A percentile compares a stretch with the other conserved stretches of the same genome.
phyloP scores from a whole-genome alignment of 2,888 invertebrate species.

The Xylophagus ater region DNA sequence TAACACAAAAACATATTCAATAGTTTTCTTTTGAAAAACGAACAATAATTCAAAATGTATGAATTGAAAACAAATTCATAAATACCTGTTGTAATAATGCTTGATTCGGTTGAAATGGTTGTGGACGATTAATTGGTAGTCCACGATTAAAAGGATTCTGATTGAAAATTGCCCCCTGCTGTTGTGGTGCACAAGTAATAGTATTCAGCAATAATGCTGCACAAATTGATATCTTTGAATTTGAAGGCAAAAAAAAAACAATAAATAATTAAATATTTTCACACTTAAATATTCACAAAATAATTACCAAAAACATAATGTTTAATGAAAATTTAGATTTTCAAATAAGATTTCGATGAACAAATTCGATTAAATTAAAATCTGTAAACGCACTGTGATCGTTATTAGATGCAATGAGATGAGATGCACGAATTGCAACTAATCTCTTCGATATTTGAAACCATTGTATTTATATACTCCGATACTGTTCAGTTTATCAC shows the following conservation, averaged over 20 bases:
- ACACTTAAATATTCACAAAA: background rate
- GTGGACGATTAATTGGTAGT: slow-evolving; percentile 18
- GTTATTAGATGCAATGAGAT: too few relatives aligned
- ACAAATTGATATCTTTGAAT: slow-evolving; percentile 1
- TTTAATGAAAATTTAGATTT: background rate
- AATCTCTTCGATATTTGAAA: slow-evolving; percentile 19
- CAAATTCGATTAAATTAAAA: slow-evolving; percentile 10
- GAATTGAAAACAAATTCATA: background rate
- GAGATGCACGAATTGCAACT: slow-evolving; percentile 20
- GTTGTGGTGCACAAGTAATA: slow-evolving; percentile 13
- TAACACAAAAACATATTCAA: background rate
- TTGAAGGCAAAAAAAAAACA: background rate
- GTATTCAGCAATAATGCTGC: too few relatives aligned
- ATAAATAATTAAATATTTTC: background rate
- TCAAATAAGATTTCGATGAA: background rate
- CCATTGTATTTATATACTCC: slow-evolving; percentile 22
- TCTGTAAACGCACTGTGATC: slow-evolving; percentile 11
- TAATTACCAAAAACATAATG: slow-evolving; percentile 6
- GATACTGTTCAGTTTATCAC: slow-evolving; percentile 6
- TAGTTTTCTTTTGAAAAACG: background rate
- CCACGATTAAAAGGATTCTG: slow-evolving; percentile 22
- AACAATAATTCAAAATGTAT: background rate
- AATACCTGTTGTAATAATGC: slow-evolving; percentile 24
- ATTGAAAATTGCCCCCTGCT: slow-evolving; percentile 10
- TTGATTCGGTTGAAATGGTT: slow-evolving; percentile 21